These are phyloP conservation scores for Isaurus tuberculatus DNA, from an alignment of 92 coral and sea anemone species.

Conservation along the genomic window DNA sequence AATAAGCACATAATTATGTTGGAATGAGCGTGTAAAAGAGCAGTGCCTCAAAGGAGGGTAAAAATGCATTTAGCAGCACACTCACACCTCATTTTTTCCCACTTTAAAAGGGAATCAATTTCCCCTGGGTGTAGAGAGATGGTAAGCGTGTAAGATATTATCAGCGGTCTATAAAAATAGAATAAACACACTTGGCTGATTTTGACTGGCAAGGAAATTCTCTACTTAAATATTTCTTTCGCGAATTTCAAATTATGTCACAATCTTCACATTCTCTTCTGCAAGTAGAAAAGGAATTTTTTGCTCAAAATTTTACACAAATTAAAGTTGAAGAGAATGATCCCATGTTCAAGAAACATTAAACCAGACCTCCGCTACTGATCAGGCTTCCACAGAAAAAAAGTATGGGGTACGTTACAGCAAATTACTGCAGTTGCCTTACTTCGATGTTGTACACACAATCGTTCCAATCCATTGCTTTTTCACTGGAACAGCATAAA, in stretches of 20 bases:
- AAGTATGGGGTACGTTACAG: constrained; percentile 58
- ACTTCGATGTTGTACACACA: constrained; percentile 66
- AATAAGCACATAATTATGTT: not conserved
- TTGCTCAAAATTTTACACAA: too few species aligned
- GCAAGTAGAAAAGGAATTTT: too few species aligned
- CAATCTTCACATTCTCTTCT: too few species aligned
- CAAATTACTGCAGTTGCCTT: constrained; percentile 65
- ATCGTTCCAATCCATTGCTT: constrained; percentile 79
- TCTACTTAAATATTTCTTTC: too few species aligned
- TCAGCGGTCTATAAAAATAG: too few species aligned
- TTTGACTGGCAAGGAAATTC: too few species aligned
- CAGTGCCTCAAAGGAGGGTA: constrained; percentile 1
- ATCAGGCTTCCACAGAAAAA: too few species aligned
- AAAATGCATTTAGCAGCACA: constrained; percentile 1
- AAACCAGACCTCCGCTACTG: constrained; percentile 58
- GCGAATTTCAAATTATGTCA: too few species aligned
- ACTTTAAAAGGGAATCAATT: not conserved
- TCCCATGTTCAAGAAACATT: constrained; percentile 27
- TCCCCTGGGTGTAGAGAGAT: too few species aligned
- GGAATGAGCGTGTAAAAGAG: constrained; percentile 1
- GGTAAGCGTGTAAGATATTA: too few species aligned
- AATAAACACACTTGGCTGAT: too few species aligned
- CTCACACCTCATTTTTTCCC: not conserved
- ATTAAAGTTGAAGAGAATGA: constrained; percentile 31
- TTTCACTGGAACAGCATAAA: constrained; percentile 78